A percentile compares a stretch with the other conserved stretches of the same genome.
Conservation (phyloP, 2,888 invertebrate genomes). For the Zygaena filipendulae region DNA sequence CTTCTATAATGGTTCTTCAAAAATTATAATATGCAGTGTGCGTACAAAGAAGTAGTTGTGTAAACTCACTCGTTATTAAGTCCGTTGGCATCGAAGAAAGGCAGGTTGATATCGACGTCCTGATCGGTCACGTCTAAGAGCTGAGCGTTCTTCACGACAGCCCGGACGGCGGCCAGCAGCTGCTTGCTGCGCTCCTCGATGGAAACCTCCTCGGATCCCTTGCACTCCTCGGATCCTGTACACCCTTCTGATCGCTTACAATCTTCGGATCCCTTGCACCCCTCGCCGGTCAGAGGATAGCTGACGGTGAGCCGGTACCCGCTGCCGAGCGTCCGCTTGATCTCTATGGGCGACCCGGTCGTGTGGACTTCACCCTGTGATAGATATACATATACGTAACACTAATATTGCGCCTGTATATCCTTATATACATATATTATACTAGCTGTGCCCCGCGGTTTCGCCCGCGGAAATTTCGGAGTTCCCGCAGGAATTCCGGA, state of each 20-base stretch:
- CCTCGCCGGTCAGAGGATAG: slow-evolving; percentile 26
- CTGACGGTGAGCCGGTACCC: slow-evolving; percentile 64
- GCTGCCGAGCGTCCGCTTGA: slow-evolving; percentile 65
- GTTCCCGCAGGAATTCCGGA: too few relatives aligned
- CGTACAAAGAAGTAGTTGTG: too few relatives aligned
- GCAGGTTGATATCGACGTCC: slow-evolving; percentile 54
- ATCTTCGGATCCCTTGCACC: neutral
- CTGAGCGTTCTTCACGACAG: slow-evolving; percentile 51
- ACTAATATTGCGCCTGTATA: too few relatives aligned
- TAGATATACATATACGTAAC: too few relatives aligned
- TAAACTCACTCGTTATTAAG: slow-evolving; percentile 64
- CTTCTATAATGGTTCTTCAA: too few relatives aligned
- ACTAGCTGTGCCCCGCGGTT: too few relatives aligned
- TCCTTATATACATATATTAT: too few relatives aligned
- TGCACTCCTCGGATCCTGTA: neutral
- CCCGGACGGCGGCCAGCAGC: slow-evolving; percentile 42
- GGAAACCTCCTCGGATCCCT: slow-evolving; percentile 17
- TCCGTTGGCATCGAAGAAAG: slow-evolving; percentile 61
- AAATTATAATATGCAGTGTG: too few relatives aligned
- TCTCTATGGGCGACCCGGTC: slow-evolving; percentile 64
- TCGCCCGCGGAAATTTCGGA: too few relatives aligned
- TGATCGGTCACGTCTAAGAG: slow-evolving; percentile 38
- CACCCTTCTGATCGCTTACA: neutral
- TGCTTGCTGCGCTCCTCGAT: slow-evolving; percentile 42
- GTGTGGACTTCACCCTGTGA: slow-evolving; percentile 66